phyloP scores from a whole-genome alignment of 2,797 vertebrate genomes.

The Zalophus californianus region DNA sequence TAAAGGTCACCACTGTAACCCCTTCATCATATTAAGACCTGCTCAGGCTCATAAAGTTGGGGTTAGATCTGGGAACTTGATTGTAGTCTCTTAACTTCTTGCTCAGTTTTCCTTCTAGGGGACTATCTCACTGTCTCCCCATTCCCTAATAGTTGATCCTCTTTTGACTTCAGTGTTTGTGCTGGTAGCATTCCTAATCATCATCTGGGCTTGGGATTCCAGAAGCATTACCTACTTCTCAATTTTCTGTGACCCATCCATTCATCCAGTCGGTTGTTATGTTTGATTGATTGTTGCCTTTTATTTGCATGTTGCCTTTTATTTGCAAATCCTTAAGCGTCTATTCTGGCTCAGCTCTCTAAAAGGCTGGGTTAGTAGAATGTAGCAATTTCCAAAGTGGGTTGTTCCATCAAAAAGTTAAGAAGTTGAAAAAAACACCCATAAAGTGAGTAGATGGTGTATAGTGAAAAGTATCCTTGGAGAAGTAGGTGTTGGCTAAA shows the following conservation, averaged over 20 bases:
- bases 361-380: neutral
- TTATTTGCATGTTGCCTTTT: neutral
- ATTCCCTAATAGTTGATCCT: neutral
- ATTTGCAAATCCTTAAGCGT: neutral
- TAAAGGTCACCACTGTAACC: neutral
- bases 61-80: neutral
- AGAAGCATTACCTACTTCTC: neutral
- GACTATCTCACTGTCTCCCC: neutral
- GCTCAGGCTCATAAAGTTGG: neutral
- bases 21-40: neutral
- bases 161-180: neutral
- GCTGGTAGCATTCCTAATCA: neutral
- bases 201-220: neutral
- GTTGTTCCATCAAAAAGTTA: neutral
- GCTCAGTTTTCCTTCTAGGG: constrained; percentile 25
- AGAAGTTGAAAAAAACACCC: neutral
- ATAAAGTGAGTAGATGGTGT: neutral
- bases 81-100: neutral
- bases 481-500: neutral
- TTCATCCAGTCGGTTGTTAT: neutral
- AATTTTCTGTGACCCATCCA: neutral
- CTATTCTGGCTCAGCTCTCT: neutral
- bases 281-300: neutral
- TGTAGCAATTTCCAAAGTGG: neutral
- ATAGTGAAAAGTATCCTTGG: neutral